These are phyloP conservation scores for Gavialis gangeticus DNA, from an alignment of 2,113 vertebrate species.

Conservation along the genomic window DNA sequence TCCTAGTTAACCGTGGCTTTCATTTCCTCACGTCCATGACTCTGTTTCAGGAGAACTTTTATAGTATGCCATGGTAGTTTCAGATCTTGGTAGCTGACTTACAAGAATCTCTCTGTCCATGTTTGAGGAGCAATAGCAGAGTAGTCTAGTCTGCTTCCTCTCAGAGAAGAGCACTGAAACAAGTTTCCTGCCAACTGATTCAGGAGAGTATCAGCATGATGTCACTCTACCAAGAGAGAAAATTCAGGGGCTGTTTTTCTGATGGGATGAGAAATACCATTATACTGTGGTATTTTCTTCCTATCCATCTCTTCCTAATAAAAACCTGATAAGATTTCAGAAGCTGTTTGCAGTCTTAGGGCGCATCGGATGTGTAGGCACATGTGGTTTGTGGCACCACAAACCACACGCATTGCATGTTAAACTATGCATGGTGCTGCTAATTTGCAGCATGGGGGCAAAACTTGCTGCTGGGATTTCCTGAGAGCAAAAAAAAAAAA, in stretches of 20 bases:
- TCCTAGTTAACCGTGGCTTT: not conserved
- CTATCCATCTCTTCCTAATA: not conserved
- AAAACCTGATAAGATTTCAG: not conserved
- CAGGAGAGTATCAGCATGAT: not conserved
- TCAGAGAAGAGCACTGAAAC: not conserved
- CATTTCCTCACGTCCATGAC: accelerated
- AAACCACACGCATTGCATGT: no score
- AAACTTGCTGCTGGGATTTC: no score
- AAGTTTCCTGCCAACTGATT: accelerated
- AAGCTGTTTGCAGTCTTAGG: not conserved
- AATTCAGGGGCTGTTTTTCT: not conserved
- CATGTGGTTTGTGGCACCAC: no score
- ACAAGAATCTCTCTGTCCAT: not conserved
- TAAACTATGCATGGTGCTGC: no score
- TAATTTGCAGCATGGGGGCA: no score
- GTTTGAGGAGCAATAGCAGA: not conserved
- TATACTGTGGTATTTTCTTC: not conserved
- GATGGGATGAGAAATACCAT: not conserved
- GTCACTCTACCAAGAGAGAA: not conserved
- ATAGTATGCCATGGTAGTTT: not conserved
- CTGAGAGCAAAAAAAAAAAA: no score
- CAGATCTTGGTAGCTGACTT: not conserved
- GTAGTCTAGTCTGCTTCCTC: not conserved
- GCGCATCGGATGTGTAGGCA: no score
- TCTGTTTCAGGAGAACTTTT: accelerated